phyloP scores from a whole-genome alignment of 2,888 invertebrate species.

The Sacculina carcini region DNA sequence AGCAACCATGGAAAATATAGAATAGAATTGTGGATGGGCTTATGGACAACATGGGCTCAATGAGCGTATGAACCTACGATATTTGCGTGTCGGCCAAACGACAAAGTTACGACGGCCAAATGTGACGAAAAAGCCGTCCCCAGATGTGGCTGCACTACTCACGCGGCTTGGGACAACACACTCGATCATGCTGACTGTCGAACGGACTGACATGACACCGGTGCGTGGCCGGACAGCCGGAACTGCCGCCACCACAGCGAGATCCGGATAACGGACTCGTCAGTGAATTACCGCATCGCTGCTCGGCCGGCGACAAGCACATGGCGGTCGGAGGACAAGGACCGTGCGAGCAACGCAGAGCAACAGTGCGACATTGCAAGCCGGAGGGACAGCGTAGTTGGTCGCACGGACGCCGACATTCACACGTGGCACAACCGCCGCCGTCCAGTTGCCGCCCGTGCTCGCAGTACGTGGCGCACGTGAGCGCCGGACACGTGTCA shows the following conservation, averaged over 20 bases:
- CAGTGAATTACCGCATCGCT: slow-evolving; percentile 37
- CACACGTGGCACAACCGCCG: slow-evolving; percentile 18
- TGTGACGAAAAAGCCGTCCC: too few relatives aligned
- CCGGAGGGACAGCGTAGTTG: slow-evolving; percentile 23
- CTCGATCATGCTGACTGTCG: slow-evolving; percentile 47
- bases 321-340: slow-evolving; percentile 26
- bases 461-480: slow-evolving; percentile 17
- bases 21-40: too few relatives aligned
- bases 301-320: slow-evolving; percentile 42
- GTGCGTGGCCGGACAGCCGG: slow-evolving; percentile 55
- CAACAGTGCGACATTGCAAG: slow-evolving; percentile 21
- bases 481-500: slow-evolving; percentile 15
- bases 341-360: slow-evolving; percentile 18
- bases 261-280: slow-evolving; percentile 16
- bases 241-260: slow-evolving; percentile 45
- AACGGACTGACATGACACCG: slow-evolving; percentile 58
- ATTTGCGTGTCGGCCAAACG: too few relatives aligned
- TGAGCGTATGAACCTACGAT: too few relatives aligned
- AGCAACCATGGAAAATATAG: too few relatives aligned
- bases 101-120: too few relatives aligned
- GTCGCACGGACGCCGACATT: slow-evolving; percentile 21
- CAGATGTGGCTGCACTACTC: slow-evolving; percentile 20
- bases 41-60: too few relatives aligned
- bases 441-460: slow-evolving; percentile 18
- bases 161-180: slow-evolving; percentile 69